Base-by-base conservation (phyloP, 2,797 vertebrate species). In the Oreochromis mossambicus region DNA sequence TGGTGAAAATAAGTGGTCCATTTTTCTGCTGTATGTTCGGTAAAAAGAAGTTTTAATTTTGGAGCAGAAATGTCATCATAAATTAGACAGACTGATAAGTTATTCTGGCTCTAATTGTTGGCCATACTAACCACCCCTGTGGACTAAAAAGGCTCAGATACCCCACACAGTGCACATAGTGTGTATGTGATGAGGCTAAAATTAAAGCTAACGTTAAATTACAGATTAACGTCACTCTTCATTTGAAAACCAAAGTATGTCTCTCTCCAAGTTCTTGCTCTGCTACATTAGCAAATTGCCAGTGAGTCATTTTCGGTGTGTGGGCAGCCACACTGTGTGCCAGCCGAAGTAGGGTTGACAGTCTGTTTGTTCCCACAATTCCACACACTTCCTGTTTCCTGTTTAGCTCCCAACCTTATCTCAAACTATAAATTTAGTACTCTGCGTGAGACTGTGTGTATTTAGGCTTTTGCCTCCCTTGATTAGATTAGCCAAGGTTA, bases 341-440 rank as follows among this genome's bases (percentile, higher is more conserved):
- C 63, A 73, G 41, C 15, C 26, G 14, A 75, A 38, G 32, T 80
- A 46, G 17, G 51, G 36, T 26, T 76, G 83, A 81, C 83, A 85
- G 81, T 51, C 61, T 2, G 55, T 81, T 88, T 77, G 70, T 84
- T 84, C 89, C 89, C 88, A 89, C 89, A 85, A 38, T 84, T 89
- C 66, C 68, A 56, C 81, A 54, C 70, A 84, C 90, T 93, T 92
- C 92, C 94, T 94, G 89, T 91, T 94, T 94, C 93, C 93, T 92
- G 87, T 90, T 92, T 77, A 83, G 88, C 58, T 85, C 79, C 54
- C 7, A 32, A 55, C 73, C 83, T 91, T 93, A 92, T 94, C 92
- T 34, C 66, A 52, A 43, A 29, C 84, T 82, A 21, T 92, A 87
- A 84, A 92, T 92, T 77, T 86, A 81, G 82, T 48, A 8, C 51